Evolutionary conservation across 2,113 vertebrate species (phyloP), one percentile per base, ranked within the genome.

Genomic region (Stegastes partitus): DNA sequence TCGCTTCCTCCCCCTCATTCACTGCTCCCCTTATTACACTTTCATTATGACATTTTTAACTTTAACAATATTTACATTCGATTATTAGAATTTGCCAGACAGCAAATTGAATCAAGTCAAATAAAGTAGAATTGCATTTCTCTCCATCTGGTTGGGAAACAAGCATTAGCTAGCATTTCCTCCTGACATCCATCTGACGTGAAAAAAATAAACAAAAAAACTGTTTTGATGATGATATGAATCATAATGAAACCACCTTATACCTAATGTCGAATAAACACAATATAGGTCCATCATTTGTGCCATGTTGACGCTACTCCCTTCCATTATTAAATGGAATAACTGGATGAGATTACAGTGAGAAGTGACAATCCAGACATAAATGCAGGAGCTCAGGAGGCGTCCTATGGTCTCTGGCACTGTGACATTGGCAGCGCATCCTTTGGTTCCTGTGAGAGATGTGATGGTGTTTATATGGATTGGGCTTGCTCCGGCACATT

Each of bases 21-120:
- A 31, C 31, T 8, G 19, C 73, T 42, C 25, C 53, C 45, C 21
- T 89, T 61, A 82, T 85, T 82, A 72, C 37, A 22, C 2, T 21
- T 67, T 51, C 39, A 72, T 42, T 75, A 39, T 77, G 77, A 87
- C 90, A 84, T 82, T 90, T 89, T 76, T 80, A 86, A 62, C 62
- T 66, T 63, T 22, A 79, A 79, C 84, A 81, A 80, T 70, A 85
- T 82, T 78, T 67, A 72, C 37, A 85, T 79, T n/a, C 8, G 47
- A 74, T 86, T 79, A 93, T 78, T 67, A 74, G 59, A 82, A 86
- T 85, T 77, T 84, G 78, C 79, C 42, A 77, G 61, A 74, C 65
- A 45, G 74, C 45, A 86, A 89, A 93, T 87, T 84, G 55, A 81
- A 91, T 90, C 74, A 88, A 19, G 56, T 77, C 55, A 74, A 76